A percentile compares a stretch with the other conserved stretches of the same genome.
Evolutionary conservation across 64 coral and sea anemone genomes (phyloP).

Genomic region (Acropora tenuis): DNA sequence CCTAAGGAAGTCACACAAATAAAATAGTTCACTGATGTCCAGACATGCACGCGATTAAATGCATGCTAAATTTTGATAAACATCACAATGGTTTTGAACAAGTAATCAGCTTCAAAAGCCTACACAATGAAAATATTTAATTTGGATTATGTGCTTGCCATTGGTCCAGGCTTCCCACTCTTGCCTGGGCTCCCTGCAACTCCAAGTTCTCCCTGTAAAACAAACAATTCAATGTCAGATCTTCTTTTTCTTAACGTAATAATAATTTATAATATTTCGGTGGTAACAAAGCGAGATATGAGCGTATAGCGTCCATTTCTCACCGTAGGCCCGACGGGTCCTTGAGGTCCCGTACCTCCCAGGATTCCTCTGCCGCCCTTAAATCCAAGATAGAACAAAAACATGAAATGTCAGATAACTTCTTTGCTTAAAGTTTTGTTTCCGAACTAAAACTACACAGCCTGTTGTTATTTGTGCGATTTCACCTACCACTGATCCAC

Average conservation of each 20-base stretch:
- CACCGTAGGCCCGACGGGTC: slow-evolving; percentile 10
- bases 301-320: neutral
- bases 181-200: neutral
- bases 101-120: no score
- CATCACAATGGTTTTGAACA: no score
- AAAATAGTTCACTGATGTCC: no score
- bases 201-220: slow-evolving; percentile 42
- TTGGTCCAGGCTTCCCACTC: slow-evolving; percentile 21
- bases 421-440: no score
- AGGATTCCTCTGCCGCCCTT: slow-evolving; percentile 21
- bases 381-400: neutral
- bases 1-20: neutral
- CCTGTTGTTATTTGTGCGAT: neutral
- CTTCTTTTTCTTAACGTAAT: neutral
- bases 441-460: neutral
- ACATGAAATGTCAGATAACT: neutral
- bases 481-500: neutral
- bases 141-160: neutral
- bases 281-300: neutral
- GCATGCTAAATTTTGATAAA: no score
- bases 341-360: slow-evolving; percentile 18
- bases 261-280: neutral
- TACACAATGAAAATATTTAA: no score
- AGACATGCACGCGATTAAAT: no score
- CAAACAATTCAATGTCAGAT: neutral